Evolutionary conservation across 2,113 vertebrate species (phyloP), one percentile per base, ranked within the genome.

Genomic region (Oryzias curvinotus): DNA sequence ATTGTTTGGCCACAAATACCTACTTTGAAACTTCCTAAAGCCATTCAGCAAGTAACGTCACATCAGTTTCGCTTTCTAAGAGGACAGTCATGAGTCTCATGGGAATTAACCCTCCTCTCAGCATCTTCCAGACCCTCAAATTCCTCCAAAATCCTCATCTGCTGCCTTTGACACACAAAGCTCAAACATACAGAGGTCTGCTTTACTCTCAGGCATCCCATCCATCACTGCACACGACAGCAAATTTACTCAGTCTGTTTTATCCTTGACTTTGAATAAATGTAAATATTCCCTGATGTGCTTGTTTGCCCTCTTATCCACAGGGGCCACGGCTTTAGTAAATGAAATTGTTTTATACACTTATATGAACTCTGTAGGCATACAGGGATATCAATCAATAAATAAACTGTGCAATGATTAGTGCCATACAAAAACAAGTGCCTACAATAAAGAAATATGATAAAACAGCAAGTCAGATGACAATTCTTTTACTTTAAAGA

Each of bases 201-300:
- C 21, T 23, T 59, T 51, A 30, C 28, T 48, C 36, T 18, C 26
- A 54, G 52, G 17, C 60, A 62, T 49, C 14, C 53, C 67, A 17
- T 74, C 71, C 57, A 58, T 74, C 76, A 65, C 46, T 55, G 58
- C 42, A 28, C 59, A 72, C 21, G 44, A 12, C 48, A 8, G 28
- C 21, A 5, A 63, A 23, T 73, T 43, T 14, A 56, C 58, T 57
- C 45, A 66, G 25, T 62, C 41, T n/a, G 19, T 42, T 68, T 56
- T 68, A 57, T 58, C 65, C 64, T 76, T 68, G 68, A 54, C 57
- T 61, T 64, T 52, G 45, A 56, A 46, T 50, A 54, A 65, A 57
- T 59, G 1, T 43, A 51, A 46, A 65, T 28, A 50, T 26, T 47
- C 42, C 4, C 44, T 16, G 14, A 45, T 15, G 15, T 17, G 15